These are phyloP conservation scores for Hypercompe scribonia DNA, from an alignment of 2,888 invertebrate genomes.

Conservation along the genomic window DNA sequence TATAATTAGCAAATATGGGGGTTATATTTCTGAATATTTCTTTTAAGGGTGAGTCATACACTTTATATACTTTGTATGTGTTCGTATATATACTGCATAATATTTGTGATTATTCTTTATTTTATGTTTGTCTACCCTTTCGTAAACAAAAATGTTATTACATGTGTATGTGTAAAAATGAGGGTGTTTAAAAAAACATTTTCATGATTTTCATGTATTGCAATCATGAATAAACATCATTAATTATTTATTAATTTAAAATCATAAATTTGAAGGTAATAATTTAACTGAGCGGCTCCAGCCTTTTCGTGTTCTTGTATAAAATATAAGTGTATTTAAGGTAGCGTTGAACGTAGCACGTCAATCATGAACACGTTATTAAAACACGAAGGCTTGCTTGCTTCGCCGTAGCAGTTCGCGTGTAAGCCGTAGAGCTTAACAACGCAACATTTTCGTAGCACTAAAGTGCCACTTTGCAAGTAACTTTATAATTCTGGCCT, in stretches of 20 bases:
- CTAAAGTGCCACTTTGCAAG: slow-evolving; percentile 48
- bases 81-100: neutral
- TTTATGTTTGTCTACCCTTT: neutral
- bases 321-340: neutral
- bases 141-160: neutral
- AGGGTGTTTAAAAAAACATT: neutral
- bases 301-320: slow-evolving; percentile 3
- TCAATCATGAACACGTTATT: slow-evolving; percentile 15
- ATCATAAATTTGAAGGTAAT: neutral
- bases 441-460: slow-evolving; percentile 42
- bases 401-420: slow-evolving; percentile 23
- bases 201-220: neutral
- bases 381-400: slow-evolving; percentile 8
- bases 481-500: slow-evolving; percentile 52
- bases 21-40: too few species aligned
- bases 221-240: neutral
- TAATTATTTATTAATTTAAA: neutral
- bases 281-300: neutral
- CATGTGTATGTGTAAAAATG: too few species aligned
- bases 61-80: too few species aligned
- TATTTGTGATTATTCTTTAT: neutral
- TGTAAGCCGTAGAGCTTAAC: slow-evolving; percentile 41
- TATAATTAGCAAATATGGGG: too few species aligned
- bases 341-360: slow-evolving; percentile 4
- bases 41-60: too few species aligned